phyloP scores from a whole-genome alignment of 2,113 vertebrate genomes.

The Dryoscopus gambensis region DNA sequence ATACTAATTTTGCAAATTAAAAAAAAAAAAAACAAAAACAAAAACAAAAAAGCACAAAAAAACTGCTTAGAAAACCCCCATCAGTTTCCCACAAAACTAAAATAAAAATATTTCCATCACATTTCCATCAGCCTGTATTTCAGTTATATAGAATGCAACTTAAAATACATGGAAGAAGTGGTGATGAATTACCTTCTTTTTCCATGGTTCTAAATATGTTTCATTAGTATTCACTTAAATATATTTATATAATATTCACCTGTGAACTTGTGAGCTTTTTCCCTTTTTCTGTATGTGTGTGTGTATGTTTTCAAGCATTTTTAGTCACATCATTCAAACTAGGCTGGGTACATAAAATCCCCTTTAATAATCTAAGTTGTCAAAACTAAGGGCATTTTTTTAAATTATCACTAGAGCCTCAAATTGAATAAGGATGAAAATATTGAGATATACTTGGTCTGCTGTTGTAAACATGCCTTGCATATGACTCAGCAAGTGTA shows the following conservation, averaged over 20 bases:
- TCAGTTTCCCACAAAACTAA: not conserved
- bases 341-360: not conserved
- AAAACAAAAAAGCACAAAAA: not conserved
- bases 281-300: not conserved
- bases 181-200: not conserved
- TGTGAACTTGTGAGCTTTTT: not conserved
- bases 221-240: not conserved
- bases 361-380: not conserved
- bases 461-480: not conserved
- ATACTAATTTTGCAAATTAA: not conserved
- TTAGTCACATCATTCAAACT: not conserved
- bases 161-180: not conserved
- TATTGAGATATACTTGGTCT: constrained; percentile 5
- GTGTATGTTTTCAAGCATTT: not conserved
- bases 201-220: not conserved
- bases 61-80: not conserved
- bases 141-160: not conserved
- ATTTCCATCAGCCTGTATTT: not conserved
- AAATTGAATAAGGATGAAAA: constrained; percentile 18
- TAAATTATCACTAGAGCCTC: not conserved
- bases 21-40: not conserved
- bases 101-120: not conserved
- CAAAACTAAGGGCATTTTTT: constrained; percentile 6
- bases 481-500: not conserved
- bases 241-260: not conserved